Evolutionary conservation across 2,888 invertebrate genomes (phyloP).

Genomic region (Amphipyra tragopoginis): DNA sequence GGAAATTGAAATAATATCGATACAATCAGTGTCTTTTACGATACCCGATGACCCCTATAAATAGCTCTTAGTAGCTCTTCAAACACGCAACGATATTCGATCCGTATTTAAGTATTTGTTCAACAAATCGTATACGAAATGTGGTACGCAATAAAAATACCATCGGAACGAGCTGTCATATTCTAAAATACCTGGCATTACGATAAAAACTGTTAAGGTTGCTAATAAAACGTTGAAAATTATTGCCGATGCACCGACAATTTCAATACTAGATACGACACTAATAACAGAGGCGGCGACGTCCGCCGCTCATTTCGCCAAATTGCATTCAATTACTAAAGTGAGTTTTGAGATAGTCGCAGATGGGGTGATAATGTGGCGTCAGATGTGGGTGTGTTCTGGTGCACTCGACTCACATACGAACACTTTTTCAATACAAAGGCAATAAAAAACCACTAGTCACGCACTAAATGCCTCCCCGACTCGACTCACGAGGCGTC

Average conservation of each 20-base stretch:
- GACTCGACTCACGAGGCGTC: conserved; percentile 75
- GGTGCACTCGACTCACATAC: conserved; percentile 48
- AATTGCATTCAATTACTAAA: conserved; percentile 80
- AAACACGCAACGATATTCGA: conserved; percentile 67
- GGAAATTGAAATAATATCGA: conserved; percentile 77
- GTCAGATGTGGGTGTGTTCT: conserved; percentile 72
- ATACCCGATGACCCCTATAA: conserved; percentile 68
- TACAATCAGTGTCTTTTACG: conserved; percentile 75
- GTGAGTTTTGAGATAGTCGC: conserved; percentile 67
- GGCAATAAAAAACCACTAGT: conserved; percentile 86
- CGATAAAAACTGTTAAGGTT: conserved; percentile 67
- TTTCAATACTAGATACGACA: conserved; percentile 75
- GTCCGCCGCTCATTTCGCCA: conserved; percentile 69
- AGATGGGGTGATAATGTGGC: conserved; percentile 68
- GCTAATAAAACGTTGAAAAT: conserved; percentile 71
- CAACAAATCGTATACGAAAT: conserved; percentile 55
- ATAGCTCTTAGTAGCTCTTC: conserved; percentile 64
- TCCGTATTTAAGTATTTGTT: conserved; percentile 65
- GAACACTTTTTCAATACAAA: conserved; percentile 85
- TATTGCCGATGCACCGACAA: conserved; percentile 67
- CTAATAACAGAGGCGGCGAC: conserved; percentile 69
- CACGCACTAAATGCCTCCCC: conserved; percentile 86
- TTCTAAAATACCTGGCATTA: conserved; percentile 67
- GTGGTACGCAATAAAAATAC: conserved; percentile 68
- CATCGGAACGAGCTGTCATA: conserved; percentile 69